phyloP scores from a whole-genome alignment of 30 jellyfish, hydroid and myxozoan genomes.

The Pseudorhiza aurosa region DNA sequence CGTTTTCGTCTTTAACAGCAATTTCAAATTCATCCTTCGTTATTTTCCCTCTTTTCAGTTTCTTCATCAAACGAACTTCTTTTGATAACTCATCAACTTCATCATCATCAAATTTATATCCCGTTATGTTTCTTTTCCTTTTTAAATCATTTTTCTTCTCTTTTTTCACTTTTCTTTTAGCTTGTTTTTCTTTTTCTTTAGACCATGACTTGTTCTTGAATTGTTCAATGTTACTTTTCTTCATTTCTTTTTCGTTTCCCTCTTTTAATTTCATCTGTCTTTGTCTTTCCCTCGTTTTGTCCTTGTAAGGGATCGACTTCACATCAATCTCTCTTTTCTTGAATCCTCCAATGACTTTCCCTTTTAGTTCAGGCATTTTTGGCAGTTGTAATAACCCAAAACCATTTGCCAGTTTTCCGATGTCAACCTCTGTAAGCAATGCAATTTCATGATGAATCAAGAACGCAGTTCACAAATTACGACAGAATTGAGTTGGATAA shows the following conservation, averaged over 20 bases:
- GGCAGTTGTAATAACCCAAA: constrained; percentile 96
- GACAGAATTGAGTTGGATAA: too few species aligned
- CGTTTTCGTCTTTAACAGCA: constrained; percentile 60
- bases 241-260: constrained; percentile 29
- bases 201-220: constrained; percentile 61
- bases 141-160: constrained; percentile 44
- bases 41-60: constrained; percentile 81
- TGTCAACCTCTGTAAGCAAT: constrained; percentile 13
- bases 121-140: constrained; percentile 55
- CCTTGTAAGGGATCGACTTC: constrained; percentile 65
- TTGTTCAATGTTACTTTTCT: background rate
- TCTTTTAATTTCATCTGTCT: constrained; percentile 47
- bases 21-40: constrained; percentile 79
- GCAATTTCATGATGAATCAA: background rate
- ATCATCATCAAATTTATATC: constrained; percentile 63
- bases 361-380: constrained; percentile 95
- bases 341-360: constrained; percentile 56
- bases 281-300: constrained; percentile 76
- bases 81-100: constrained; percentile 80
- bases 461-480: too few species aligned
- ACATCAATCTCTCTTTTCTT: constrained; percentile 49
- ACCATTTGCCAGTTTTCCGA: constrained; percentile 83
- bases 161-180: constrained; percentile 40
- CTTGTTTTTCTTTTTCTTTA: constrained; percentile 39
- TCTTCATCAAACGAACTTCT: constrained; percentile 86